phyloP scores from a whole-genome alignment of 64 coral and sea anemone genomes.

The Montipora sp. region DNA sequence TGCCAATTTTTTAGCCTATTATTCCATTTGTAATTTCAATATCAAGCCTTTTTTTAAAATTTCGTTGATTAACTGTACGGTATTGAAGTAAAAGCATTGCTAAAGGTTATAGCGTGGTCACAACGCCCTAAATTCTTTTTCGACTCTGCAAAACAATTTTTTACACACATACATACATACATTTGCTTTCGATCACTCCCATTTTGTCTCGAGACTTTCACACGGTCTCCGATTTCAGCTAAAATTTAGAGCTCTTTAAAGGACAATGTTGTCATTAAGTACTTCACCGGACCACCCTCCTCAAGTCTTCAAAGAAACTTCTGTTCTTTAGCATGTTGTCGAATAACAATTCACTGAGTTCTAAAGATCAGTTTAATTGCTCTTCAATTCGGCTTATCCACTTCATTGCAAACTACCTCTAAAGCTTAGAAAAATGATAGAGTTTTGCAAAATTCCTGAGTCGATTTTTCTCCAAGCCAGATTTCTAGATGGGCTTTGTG shows the following conservation, averaged over 20 bases:
- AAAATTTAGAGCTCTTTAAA: not conserved
- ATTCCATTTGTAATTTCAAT: too few species aligned
- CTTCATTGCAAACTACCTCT: not conserved
- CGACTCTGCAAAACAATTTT: too few species aligned
- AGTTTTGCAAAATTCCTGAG: too few species aligned
- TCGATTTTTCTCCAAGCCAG: not conserved
- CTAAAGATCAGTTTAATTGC: conserved; percentile 8
- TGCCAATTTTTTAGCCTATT: too few species aligned
- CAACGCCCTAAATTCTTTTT: too few species aligned
- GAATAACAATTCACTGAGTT: conserved; percentile 13
- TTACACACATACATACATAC: too few species aligned
- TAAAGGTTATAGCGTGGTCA: too few species aligned
- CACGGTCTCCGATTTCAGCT: not conserved
- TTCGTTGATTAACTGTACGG: too few species aligned
- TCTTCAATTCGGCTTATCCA: not conserved
- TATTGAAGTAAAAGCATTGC: too few species aligned
- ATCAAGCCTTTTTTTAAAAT: too few species aligned
- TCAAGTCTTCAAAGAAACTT: not conserved
- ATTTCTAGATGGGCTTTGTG: not conserved
- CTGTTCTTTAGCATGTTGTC: not conserved
- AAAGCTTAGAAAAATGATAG: not conserved
- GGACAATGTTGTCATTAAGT: not conserved
- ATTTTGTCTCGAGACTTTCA: not conserved
- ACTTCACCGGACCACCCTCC: not conserved
- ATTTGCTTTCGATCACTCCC: not conserved